Evolutionary conservation across 2,888 invertebrate genomes (phyloP), one percentile per base, ranked within the genome.

Genomic region (Rhorus exstirpatorius): DNA sequence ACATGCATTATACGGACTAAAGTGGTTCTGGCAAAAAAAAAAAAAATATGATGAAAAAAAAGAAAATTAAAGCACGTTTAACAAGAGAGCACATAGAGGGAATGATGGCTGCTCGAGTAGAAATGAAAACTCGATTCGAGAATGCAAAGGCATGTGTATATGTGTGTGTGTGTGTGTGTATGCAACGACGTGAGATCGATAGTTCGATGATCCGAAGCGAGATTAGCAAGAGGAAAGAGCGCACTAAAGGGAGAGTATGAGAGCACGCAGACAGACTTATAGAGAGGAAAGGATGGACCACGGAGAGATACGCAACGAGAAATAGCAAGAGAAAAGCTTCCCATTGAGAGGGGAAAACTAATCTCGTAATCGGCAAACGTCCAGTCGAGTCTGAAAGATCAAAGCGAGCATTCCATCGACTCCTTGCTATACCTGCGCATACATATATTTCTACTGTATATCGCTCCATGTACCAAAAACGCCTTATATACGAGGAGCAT

Each of bases 331-430:
- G 71, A 72, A 44, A 67, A 60, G 35, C 70, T 58, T 72, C 31
- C 38, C 49, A 53, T 63, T 3, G 76, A 68, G 67, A 72, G 75
- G 81, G 84, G 86, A 86, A 88, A 90, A 90, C 87, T 89, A 89
- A 90, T 90, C 89, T 87, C 83, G 81, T 85, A 88, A 90, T 89
- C 90, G 89, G 90, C 88, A 85, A 88, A 87, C 86, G 88, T 82
- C 86, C 85, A 81, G 85, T 78, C 68, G 61, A 55, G 74, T 58
- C 65, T 65, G 75, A 8, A 79, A 82, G 70, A 75, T 82, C 79
- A 82, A 82, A 82, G 79, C 71, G 6, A 44, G 67, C 51, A 75
- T 82, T 60, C 74, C 74, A 75, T 44, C 70, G 74, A 68, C 58
- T 82, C 49, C 70, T 44, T 70, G 46, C 41, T 38, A 19, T 51